These are phyloP conservation scores for Lepus townsendii DNA, from an alignment of 2,797 vertebrate genomes.

Conservation along the genomic window DNA sequence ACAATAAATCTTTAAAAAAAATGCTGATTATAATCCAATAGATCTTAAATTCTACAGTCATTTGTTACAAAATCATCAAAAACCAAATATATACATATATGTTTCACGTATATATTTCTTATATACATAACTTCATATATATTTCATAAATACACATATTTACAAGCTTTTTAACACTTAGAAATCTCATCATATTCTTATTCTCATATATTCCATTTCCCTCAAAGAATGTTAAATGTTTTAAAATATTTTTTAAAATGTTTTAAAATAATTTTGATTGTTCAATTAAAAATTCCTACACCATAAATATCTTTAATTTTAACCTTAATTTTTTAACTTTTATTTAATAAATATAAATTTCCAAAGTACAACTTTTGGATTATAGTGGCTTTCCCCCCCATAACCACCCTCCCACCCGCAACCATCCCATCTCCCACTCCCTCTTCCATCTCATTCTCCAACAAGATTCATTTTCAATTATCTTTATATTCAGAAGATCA, in stretches of 20 bases:
- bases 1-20: no score
- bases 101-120: neutral
- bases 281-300: neutral
- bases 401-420: no score
- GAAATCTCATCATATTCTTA: conserved; percentile 41
- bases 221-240: neutral
- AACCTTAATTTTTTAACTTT: conserved; percentile 37
- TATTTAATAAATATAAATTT: no score
- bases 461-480: no score
- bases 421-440: no score
- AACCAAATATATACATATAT: neutral
- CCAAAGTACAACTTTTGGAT: no score
- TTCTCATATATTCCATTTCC: neutral
- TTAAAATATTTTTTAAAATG: neutral
- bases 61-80: neutral
- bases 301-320: conserved; percentile 47
- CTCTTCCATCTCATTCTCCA: no score
- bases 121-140: neutral
- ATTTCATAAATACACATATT: neutral
- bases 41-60: conserved; percentile 17
- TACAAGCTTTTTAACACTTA: neutral
- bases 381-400: no score
- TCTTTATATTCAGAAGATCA: no score
- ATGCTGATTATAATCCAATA: neutral
- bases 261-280: neutral